Base-by-base conservation (phyloP, 2,888 invertebrate species). In the Cryptocephalus primarius region DNA sequence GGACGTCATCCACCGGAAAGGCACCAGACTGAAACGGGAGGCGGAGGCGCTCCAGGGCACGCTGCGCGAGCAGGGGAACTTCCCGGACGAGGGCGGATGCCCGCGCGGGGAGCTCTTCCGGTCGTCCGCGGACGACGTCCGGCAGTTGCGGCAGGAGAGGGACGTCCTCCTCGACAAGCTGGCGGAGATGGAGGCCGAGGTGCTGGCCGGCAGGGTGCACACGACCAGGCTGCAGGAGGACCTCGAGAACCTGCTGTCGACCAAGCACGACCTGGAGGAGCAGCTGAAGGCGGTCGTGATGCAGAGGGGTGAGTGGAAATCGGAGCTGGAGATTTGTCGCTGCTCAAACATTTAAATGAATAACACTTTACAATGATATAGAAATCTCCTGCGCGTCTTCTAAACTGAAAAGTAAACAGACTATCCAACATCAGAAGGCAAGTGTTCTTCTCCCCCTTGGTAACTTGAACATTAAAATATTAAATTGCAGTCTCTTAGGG, bases 1-100 rank as follows among this genome's bases (percentile, higher is more conserved):
- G 59, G 90, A 91, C 67, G 84, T 88, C 62, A 90, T 91, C 61
- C 88, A 90, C 63, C 77, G 85, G 49, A 88, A 83, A 61, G 80
- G 89, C 58, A 75, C 76, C 9, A 67, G 76, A 46, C 72, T 78
- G 53, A 72, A 77, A 62, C 73, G 77, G 50, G 79, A 79, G 58
- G 67, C 69, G 22, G 77, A 79, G 10, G 75, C 80, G 60, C 75
- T 62, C 32, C 61, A 61, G 39, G 60, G 61, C 79, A 42, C 73
- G 82, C 61, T 79, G 82, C 49, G 83, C 82, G 43, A 33, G 13
- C 12, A 34, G 9, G 13, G 43, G 2, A 79, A 54, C 70, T 45
- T 55, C 11, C 46, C 44, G 33, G 48, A 54, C 33, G 55, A 61
- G 36, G 61, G 61, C 46, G 54, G 58, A 44, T 68, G 68, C 53